Conservation (phyloP, 2,113 vertebrate species). For the Baryphthengus martii region DNA sequence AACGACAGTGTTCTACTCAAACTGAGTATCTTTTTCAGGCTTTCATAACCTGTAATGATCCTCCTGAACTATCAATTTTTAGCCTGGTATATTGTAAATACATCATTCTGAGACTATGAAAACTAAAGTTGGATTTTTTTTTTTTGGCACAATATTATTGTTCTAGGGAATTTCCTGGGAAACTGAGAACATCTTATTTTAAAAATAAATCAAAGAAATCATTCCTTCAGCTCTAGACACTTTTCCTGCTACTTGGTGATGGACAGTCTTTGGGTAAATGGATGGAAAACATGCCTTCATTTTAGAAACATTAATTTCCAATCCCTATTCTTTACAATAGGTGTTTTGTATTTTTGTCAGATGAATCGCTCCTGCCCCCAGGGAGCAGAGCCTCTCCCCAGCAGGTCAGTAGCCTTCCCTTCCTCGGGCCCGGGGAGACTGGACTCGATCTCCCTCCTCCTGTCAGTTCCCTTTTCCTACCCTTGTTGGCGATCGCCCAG, state of each 20-base stretch:
- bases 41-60: neutral
- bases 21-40: neutral
- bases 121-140: neutral
- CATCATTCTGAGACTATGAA: neutral
- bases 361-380: accelerated
- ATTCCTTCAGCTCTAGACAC: neutral
- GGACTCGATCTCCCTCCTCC: no score
- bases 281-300: neutral
- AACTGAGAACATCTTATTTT: neutral
- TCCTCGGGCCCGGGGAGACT: no score
- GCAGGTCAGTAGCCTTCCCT: no score
- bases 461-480: no score
- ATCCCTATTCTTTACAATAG: neutral
- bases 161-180: neutral
- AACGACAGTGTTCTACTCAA: neutral
- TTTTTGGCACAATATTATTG: neutral
- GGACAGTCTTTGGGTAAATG: neutral
- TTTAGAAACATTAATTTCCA: neutral
- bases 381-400: neutral
- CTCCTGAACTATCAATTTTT: neutral
- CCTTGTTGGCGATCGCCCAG: no score
- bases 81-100: neutral
- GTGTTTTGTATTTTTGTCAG: accelerated
- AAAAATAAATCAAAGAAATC: neutral
- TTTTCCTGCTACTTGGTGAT: neutral